Evolutionary conservation across 92 coral and sea anemone genomes (phyloP).

Genomic region (Montipora capitata): DNA sequence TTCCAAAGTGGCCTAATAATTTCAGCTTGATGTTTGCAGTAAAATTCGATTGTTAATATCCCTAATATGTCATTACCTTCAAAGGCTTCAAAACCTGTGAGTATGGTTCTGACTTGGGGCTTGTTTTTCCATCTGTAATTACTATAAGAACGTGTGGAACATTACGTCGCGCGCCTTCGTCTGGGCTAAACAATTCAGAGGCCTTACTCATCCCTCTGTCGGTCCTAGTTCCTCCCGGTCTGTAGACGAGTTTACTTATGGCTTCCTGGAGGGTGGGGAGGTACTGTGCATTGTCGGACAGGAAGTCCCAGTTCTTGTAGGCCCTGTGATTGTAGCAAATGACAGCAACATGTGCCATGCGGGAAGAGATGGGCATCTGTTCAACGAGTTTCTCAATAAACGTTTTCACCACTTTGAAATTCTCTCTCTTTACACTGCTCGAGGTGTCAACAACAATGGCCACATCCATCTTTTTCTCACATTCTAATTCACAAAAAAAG

Average conservation of each 20-base stretch:
- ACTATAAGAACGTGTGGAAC: slow-evolving; percentile 69
- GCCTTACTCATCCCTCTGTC: slow-evolving; percentile 63
- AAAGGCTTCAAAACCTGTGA: slow-evolving; percentile 12
- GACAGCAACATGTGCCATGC: slow-evolving; percentile 59
- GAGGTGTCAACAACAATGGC: slow-evolving; percentile 78
- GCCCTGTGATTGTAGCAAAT: slow-evolving; percentile 73
- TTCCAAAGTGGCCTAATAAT: too few relatives aligned
- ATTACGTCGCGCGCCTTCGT: slow-evolving; percentile 11
- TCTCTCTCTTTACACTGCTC: slow-evolving; percentile 59
- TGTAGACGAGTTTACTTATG: slow-evolving; percentile 29
- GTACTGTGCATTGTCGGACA: slow-evolving; percentile 6
- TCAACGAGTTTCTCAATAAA: slow-evolving; percentile 56
- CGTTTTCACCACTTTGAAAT: slow-evolving; percentile 52
- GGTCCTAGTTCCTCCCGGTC: slow-evolving; percentile 81
- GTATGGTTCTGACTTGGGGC: slow-evolving; percentile 45
- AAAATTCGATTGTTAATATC: not conserved
- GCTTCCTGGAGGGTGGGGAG: slow-evolving; percentile 13
- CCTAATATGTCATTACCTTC: slow-evolving; percentile 26
- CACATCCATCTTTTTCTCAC: slow-evolving; percentile 69
- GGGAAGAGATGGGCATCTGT: slow-evolving; percentile 24
- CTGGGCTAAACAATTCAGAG: not conserved
- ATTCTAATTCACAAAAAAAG: not conserved
- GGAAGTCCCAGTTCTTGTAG: slow-evolving; percentile 59
- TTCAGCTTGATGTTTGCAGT: too few relatives aligned
- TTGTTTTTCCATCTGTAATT: slow-evolving; percentile 78